A percentile compares a stretch with the other conserved stretches of the same genome.
Evolutionary conservation across 1,140 invertebrate species (phyloP).

Genomic region (Anastrepha ludens): DNA sequence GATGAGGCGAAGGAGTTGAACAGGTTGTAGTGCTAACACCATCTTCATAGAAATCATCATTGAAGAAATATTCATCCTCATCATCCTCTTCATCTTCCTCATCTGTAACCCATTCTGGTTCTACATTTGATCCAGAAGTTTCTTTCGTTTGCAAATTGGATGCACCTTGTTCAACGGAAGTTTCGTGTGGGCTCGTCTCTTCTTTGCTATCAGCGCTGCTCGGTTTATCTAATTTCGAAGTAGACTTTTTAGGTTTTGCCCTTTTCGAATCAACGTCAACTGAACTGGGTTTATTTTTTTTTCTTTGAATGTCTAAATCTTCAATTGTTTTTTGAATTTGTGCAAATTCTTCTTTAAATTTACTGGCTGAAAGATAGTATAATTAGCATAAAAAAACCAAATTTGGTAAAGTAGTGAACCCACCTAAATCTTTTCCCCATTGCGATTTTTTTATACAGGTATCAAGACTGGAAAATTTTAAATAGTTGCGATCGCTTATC

Average conservation of each 20-base stretch:
- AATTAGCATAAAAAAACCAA: not conserved
- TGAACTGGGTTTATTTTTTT: conserved; percentile 58
- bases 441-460: conserved; percentile 76
- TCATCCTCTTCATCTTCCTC: conserved; percentile 63
- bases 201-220: conserved; percentile 41
- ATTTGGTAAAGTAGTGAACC: conserved; percentile 56
- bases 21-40: conserved; percentile 62
- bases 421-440: conserved; percentile 78
- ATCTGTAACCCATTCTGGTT: conserved; percentile 67
- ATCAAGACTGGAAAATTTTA: conserved; percentile 76
- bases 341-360: conserved; percentile 55
- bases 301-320: not conserved
- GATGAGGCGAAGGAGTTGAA: conserved; percentile 59
- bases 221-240: conserved; percentile 49
- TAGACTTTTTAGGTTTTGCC: conserved; percentile 41
- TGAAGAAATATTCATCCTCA: conserved; percentile 57
- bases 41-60: conserved; percentile 55
- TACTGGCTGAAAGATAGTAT: conserved; percentile 47
- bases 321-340: not conserved
- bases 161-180: not conserved
- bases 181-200: not conserved
- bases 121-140: conserved; percentile 6
- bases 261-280: conserved; percentile 31
- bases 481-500: conserved; percentile 87
- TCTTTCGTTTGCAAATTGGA: not conserved